These are phyloP conservation scores for Galleria mellonella DNA, from an alignment of 1,140 invertebrate species.

Conservation along the genomic window DNA sequence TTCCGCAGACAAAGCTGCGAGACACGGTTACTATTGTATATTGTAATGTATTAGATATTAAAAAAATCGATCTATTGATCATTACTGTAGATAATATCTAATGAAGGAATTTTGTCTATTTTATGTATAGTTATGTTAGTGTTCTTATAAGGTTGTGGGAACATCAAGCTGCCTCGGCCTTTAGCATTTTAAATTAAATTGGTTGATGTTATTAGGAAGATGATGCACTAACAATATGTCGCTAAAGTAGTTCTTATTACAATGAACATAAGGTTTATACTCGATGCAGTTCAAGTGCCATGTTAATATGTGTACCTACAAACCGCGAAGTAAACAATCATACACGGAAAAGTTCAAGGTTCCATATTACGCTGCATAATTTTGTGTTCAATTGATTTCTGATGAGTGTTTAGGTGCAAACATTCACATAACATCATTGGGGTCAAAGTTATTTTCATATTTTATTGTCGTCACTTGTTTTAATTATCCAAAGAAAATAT, in stretches of 20 bases:
- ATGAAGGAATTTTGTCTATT: slow-evolving; percentile 4
- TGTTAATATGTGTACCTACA: slow-evolving; percentile 26
- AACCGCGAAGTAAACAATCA: slow-evolving; percentile 38
- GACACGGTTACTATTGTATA: too few relatives aligned
- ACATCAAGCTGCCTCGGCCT: slow-evolving; percentile 39
- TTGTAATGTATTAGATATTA: too few relatives aligned
- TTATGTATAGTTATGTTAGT: slow-evolving; percentile 11
- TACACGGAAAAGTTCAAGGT: slow-evolving; percentile 49
- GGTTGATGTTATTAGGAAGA: slow-evolving; percentile 32
- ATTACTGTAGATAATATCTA: too few relatives aligned
- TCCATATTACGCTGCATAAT: slow-evolving; percentile 46
- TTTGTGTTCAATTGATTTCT: slow-evolving; percentile 51
- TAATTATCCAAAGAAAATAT: too few relatives aligned
- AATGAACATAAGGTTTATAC: slow-evolving; percentile 28
- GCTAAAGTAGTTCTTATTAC: slow-evolving; percentile 27
- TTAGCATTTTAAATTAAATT: slow-evolving; percentile 29
- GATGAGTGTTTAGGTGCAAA: slow-evolving; percentile 22
- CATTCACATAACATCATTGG: neutral
- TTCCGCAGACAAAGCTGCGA: too few relatives aligned
- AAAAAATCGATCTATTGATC: too few relatives aligned
- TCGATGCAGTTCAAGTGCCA: slow-evolving; percentile 7
- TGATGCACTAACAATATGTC: slow-evolving; percentile 22
- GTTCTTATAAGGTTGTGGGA: slow-evolving; percentile 48
- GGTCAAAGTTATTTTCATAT: too few relatives aligned
- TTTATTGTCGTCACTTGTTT: too few relatives aligned